phyloP scores from a whole-genome alignment of 2,113 vertebrate genomes.

The Vireo altiloquus region DNA sequence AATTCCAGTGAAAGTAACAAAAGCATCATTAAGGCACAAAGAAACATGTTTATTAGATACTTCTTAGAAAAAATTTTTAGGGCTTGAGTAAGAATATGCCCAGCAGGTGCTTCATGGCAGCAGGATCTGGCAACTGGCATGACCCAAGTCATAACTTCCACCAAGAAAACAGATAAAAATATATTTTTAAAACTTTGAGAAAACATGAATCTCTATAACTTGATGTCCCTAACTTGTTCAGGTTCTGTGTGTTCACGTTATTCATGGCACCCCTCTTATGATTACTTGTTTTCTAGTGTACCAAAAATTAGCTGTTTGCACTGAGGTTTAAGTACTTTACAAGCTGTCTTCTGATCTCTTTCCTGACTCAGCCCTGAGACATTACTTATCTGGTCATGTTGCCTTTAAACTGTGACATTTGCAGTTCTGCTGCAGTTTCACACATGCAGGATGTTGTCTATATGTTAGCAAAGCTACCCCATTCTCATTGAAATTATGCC shows the following conservation, averaged over 20 bases:
- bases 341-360: background rate
- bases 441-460: background rate
- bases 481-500: background rate
- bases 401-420: background rate
- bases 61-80: constrained; percentile 40
- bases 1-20: constrained; percentile 37
- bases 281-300: background rate
- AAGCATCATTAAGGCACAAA: constrained; percentile 11
- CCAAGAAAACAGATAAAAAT: background rate
- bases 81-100: constrained; percentile 1
- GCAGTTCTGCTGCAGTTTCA: background rate
- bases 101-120: background rate
- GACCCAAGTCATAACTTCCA: background rate
- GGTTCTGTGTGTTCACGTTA: background rate
- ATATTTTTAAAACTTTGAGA: background rate
- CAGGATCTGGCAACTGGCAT: background rate
- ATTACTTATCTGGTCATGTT: background rate
- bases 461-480: background rate
- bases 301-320: background rate
- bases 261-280: background rate
- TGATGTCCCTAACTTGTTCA: background rate
- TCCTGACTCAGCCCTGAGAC: background rate
- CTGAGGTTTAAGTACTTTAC: background rate
- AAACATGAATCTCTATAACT: background rate
- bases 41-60: background rate